Evolutionary conservation across 2,113 vertebrate species (phyloP), one percentile per base, ranked within the genome.

Genomic region (Amblyornis subalaris): DNA sequence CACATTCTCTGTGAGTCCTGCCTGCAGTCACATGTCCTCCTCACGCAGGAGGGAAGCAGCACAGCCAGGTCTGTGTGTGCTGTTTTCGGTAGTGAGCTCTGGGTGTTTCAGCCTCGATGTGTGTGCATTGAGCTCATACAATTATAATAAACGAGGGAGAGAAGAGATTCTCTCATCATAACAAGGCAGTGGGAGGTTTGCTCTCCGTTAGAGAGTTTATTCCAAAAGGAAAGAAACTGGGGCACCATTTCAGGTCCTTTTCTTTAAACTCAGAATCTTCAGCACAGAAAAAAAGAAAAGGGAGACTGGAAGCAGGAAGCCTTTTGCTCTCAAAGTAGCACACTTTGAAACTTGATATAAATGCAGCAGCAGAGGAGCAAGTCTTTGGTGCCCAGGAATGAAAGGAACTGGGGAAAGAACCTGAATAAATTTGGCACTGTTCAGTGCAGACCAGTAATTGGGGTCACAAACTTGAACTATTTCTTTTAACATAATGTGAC

Each of bases 281-380:
- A 95, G 83, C 60, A 47, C 2, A 62, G 51, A 42, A 38, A 64
- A 82, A 77, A 85, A 95, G 86, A 66, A 83, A 79, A 50, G 60
- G 45, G 35, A n/a, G 71, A 26, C 58, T 90, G 69, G 45, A 93
- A 77, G 60, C 54, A 1, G 90, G 92, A 91, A 96, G 93, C 66
- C 75, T 94, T 84, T 91, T 80, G 69, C 87, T 87, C 89, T 40
- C 26, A 73, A 94, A 95, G 77, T 11, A 82, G 35, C 38, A 72
- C 62, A 40, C 91, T 96, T 96, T 95, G 81, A 97, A 97, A 96
- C 74, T 50, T 92, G 62, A 36, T 90, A 84, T 95, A 94, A 97
- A 93, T 82, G 94, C 83, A 90, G 95, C 72, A 95, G 96, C 2
- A 0, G 47, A 95, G 69, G 84, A 88, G 53, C 26, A 78, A 77